Conservation (phyloP, 2,888 invertebrate species). For the Drosophila parthenogenetica region DNA sequence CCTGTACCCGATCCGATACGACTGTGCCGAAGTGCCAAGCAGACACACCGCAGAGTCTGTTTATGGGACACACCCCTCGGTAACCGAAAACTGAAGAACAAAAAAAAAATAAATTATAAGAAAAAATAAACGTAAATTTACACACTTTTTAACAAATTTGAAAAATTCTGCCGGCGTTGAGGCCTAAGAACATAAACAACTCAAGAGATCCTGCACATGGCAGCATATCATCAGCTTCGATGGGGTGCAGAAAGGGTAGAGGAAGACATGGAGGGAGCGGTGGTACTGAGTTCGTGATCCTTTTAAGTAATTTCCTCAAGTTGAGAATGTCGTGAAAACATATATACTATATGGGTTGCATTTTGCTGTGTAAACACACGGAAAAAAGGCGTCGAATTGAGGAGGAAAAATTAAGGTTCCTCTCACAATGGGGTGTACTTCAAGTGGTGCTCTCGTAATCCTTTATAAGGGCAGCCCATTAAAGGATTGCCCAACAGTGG, state of each 20-base stretch:
- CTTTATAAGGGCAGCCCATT: conserved; percentile 65
- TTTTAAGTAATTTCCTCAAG: conserved; percentile 77
- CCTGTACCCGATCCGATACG: conserved; percentile 1
- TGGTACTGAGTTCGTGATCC: conserved; percentile 69
- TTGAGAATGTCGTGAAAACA: conserved; percentile 64
- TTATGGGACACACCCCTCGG: conserved; percentile 75
- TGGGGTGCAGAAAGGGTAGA: conserved; percentile 12
- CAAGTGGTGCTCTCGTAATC: conserved; percentile 61
- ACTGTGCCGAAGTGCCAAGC: conserved; percentile 42
- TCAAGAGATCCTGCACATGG: conserved; percentile 60
- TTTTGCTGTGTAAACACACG: conserved; percentile 78
- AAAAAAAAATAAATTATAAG: conserved; percentile 33
- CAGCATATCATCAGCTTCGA: conserved; percentile 12
- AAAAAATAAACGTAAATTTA: conserved; percentile 66
- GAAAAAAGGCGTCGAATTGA: conserved; percentile 70
- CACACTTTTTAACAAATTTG: conserved; percentile 80
- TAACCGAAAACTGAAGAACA: conserved; percentile 19
- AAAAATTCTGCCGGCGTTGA: conserved; percentile 72
- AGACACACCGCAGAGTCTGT: conserved; percentile 70
- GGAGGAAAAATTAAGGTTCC: conserved; percentile 48
- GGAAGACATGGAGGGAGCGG: no score
- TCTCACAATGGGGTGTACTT: conserved; percentile 50
- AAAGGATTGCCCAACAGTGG: conserved; percentile 62
- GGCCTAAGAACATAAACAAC: conserved; percentile 78
- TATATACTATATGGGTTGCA: conserved; percentile 58